Evolutionary conservation across 2,888 invertebrate species (phyloP), one percentile per base, ranked within the genome.

Genomic region (Heliconius ethilla): DNA sequence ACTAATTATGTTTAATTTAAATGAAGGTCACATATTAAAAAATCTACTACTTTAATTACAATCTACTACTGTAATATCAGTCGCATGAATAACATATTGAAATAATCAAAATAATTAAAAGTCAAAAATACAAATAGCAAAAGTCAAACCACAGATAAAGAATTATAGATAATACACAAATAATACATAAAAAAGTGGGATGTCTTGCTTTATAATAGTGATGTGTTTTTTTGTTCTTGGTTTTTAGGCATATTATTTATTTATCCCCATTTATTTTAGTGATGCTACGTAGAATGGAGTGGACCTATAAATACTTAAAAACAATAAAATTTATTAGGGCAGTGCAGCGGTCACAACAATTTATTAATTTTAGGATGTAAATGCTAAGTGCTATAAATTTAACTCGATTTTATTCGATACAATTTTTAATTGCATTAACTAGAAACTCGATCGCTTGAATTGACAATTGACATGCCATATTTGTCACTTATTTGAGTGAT

Each of bases 81-180:
- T 25, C 18, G 40, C 25, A 25, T 63, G 63, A 37, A 9, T 66
- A 66, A 25, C 69, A 69, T 15, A 45, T 45, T 45, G 45, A 45
- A 45, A 69, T 45, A 5, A 25, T 69, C 69, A 45, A 37, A 45
- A 63, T 25, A 27, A 15, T n/a, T 40, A 40, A 69, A 40, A 11
- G 6, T 40, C 40, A n/a, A n/a, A 67, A 67, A 40, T 25, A 69
- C 40, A 40, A 40, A 40, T 7, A 40, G 7, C 37, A 33, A 40
- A 67, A n/a, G 69, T 69, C 69, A 69, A 69, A 69, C 40, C 40
- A 69, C 69, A 69, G 69, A 45, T 45, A 33, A 33, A 33, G 33
- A 33, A 33, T 33, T 33, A 33, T 7, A 33, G 7, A 33, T 33
- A 33, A 33, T 33, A 33, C 6, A 33, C 6, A 33, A 33, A 33